Conservation (phyloP, 2,888 invertebrate species). For the Trypoxylon attenuatum region DNA sequence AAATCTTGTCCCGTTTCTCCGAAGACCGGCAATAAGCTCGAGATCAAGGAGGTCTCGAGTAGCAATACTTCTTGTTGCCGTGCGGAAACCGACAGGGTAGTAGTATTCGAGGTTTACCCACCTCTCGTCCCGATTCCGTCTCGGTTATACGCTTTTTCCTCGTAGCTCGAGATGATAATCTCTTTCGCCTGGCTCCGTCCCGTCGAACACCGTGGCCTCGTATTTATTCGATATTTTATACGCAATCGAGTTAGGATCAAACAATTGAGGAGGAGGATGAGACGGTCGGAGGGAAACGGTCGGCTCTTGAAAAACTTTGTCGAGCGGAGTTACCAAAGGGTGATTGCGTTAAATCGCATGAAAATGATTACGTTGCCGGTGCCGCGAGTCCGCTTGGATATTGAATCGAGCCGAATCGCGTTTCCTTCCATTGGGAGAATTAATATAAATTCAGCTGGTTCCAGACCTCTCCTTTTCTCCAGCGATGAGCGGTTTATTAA, state of each 20-base stretch:
- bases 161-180: conserved; percentile 31
- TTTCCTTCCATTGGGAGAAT: not conserved
- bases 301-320: conserved; percentile 5
- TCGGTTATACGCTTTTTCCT: conserved; percentile 29
- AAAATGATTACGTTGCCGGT: conserved; percentile 15
- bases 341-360: conserved; percentile 8
- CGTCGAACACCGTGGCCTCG: conserved; percentile 30
- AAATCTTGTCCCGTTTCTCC: conserved; percentile 34
- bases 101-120: conserved; percentile 45
- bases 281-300: not conserved
- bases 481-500: conserved; percentile 2
- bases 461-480: no score
- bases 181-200: conserved; percentile 22
- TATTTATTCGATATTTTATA: conserved; percentile 45
- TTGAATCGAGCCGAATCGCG: conserved; percentile 8
- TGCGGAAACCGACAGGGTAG: conserved; percentile 42
- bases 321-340: not conserved
- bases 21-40: conserved; percentile 58
- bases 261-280: conserved; percentile 11
- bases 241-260: conserved; percentile 30
- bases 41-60: conserved; percentile 58
- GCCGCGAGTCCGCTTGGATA: not conserved
- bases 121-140: conserved; percentile 25
- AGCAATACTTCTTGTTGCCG: conserved; percentile 67
- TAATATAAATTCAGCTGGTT: not conserved